Base-by-base conservation (phyloP, 2,888 invertebrate genomes). In the Drosophila quinaria region DNA sequence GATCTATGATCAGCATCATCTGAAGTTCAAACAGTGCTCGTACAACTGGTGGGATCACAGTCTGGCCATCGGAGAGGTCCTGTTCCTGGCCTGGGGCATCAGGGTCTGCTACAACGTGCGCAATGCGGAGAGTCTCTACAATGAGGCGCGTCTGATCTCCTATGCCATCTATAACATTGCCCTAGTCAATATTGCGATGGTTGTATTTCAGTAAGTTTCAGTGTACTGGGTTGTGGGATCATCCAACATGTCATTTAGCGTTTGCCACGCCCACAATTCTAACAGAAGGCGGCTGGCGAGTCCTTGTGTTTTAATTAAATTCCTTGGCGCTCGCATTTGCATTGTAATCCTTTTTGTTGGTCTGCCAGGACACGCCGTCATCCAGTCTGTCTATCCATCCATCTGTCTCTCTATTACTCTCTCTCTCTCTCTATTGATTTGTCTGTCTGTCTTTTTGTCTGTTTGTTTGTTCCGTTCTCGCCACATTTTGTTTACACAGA, bases 31-130 rank as follows among this genome's bases (percentile, higher is more conserved):
- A 90, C 97, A 97, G 90, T 98, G 98, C 93, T 95, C 96, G 35
- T 97, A 96, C 92, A 97, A 97, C 90, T 98, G 97, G 97, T 98
- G 98, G 98, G 97, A 97, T 94, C 98, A 98, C 92, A 97, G 97
- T 91, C 94, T 97, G 91, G 97, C 97, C 49, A 97, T 97, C 91
- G 97, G 98, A 95, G 93, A 94, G 92, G 93, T 94, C 39, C 93
- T 97, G 11, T 97, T 97, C 90, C 93, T 97, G 59, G 95, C 96
- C 19, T 97, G 97, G 97, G 97, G 97, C 58, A 96, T 97, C 44
- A 94, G 96, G 51, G 97, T 97, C 35, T 97, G 97, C 90, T 97
- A 97, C 92, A 96, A 97, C 83, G 97, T 97, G 4, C 94, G 97
- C 67, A 97, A 98, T 92, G 98, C 98, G 0, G 98, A 98, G 92